phyloP scores from a whole-genome alignment of 2,888 invertebrate genomes.

The Morinoia aosen region DNA sequence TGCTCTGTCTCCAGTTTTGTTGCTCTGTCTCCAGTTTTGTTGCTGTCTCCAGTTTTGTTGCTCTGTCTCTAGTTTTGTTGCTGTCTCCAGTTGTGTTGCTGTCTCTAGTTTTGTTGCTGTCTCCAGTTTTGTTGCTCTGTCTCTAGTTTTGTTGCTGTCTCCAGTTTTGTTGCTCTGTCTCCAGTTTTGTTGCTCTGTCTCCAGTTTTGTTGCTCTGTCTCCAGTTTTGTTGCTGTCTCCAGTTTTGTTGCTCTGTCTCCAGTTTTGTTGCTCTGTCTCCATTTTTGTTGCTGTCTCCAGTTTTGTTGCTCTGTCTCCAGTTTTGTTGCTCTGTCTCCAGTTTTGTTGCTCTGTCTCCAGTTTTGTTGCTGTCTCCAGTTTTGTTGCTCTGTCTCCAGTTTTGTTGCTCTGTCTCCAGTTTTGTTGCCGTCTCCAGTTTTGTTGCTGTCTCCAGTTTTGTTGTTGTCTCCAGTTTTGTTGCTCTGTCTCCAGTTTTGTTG shows the following conservation, averaged over 20 bases:
- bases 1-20: not conserved
- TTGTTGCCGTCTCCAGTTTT: too few species aligned
- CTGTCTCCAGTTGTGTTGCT: not conserved
- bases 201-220: not conserved
- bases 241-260: not conserved
- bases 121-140: not conserved
- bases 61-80: not conserved
- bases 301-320: not conserved
- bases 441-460: not conserved
- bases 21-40: not conserved
- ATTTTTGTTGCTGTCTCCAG: not conserved
- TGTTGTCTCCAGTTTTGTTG: not conserved
- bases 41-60: not conserved
- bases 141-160: not conserved
- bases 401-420: not conserved
- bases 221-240: not conserved
- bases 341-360: not conserved
- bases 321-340: not conserved
- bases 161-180: not conserved
- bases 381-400: not conserved
- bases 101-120: not conserved
- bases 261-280: not conserved
- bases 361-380: not conserved
- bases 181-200: not conserved
- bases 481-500: not conserved